Percentiles rank a stretch among this genome's conserved stretches.
phyloP scores from a whole-genome alignment of 1,140 invertebrate species.

The Zaprionus vittiger region DNA sequence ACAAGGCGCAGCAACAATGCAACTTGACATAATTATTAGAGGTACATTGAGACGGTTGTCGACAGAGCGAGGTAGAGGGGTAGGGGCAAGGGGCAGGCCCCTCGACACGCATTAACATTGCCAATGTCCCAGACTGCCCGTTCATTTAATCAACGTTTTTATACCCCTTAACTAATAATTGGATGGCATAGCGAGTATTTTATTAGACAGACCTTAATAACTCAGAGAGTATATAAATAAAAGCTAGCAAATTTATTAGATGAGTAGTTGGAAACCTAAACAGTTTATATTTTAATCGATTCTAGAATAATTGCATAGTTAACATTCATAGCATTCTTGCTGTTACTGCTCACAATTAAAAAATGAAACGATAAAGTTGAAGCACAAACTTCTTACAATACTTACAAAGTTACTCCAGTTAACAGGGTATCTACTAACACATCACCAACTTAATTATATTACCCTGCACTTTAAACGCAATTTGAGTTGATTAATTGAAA shows the following conservation, averaged over 20 bases:
- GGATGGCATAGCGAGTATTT: not conserved
- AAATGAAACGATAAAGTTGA: not conserved
- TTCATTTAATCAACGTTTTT: slow-evolving; percentile 23
- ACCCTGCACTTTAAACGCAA: slow-evolving; percentile 64
- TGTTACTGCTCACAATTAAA: no score
- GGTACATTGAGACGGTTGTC: not conserved
- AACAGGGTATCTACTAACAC: slow-evolving; percentile 1
- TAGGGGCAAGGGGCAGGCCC: slow-evolving; percentile 13
- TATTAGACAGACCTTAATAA: not conserved
- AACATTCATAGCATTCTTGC: no score
- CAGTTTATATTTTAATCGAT: not conserved
- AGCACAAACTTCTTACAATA: no score
- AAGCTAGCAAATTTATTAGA: not conserved
- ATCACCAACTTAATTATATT: not conserved
- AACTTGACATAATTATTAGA: slow-evolving; percentile 76
- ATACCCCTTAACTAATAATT: slow-evolving; percentile 18
- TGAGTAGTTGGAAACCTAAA: not conserved
- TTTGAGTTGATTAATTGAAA: slow-evolving; percentile 80
- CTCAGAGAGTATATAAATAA: not conserved
- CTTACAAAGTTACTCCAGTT: not conserved
- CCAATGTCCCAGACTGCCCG: not conserved
- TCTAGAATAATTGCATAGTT: no score
- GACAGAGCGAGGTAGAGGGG: not conserved
- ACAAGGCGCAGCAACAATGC: slow-evolving; percentile 46
- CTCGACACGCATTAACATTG: slow-evolving; percentile 15